Base-by-base conservation (phyloP, 2,113 vertebrate genomes). In the Rhipidura dahli region DNA sequence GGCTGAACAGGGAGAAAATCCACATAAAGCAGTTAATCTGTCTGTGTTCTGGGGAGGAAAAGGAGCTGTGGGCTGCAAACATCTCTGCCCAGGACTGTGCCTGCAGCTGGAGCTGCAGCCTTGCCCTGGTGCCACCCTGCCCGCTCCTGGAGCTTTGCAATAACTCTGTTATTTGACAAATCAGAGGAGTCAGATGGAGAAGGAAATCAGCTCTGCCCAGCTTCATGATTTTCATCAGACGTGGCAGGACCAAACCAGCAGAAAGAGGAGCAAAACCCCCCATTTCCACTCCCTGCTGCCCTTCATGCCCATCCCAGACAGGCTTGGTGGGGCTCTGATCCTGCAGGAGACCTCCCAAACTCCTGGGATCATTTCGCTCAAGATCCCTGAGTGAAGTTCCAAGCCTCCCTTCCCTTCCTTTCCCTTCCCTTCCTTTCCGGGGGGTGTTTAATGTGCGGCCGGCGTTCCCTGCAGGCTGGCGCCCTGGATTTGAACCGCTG, bases 51-150 rank as follows among this genome's bases (percentile, higher is more conserved):
- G 42, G 16, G 11, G 23, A 3, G 8, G 27, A 4, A 40, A 45
- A 6, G 7, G 47, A 66, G 27, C 60, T 40, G 5, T 1, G 2
- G 16, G 14, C 31, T 54, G 50, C 18, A 47, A 59, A 54, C 0
- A 0, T 15, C 37, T 23, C 28, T 77, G 60, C 11, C n/a, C 31
- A 24, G 45, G 28, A 7, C 7, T 2, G 4, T 42, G 45, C 31
- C 37, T 24, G 17, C 26, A 35, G 47, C 73, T 17, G 51, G 44
- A 53, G 56, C 71, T 45, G 61, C 35, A 56, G 76, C 45, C 19
- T 70, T 51, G 49, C 28, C 45, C 53, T 37, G 0, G 5, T n/a
- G 37, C 76, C 26, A 3, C 15, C 70, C 66, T 72, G 35, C 49
- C 37, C 0, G 3, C 72, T 56, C 73, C 45, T 11, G 31, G 61